These are phyloP conservation scores for Drosophila fulvimacula DNA, from an alignment of 2,888 invertebrate species.

Conservation along the genomic window DNA sequence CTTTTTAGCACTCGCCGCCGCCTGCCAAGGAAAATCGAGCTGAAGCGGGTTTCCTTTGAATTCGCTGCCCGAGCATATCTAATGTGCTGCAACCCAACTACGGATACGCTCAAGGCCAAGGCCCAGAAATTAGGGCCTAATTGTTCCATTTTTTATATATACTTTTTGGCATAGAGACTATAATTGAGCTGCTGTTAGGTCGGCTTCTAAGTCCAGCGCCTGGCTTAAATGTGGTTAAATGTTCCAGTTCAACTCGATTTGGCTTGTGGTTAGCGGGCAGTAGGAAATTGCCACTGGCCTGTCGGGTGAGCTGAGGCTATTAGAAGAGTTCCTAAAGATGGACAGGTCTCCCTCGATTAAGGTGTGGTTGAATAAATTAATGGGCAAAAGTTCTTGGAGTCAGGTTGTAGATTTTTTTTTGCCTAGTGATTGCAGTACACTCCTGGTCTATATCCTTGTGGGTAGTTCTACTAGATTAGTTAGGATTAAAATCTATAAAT, in stretches of 20 bases:
- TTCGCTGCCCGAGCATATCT: constrained; percentile 44
- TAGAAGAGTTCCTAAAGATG: neutral
- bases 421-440: neutral
- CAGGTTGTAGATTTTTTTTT: neutral
- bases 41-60: constrained; percentile 46
- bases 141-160: constrained; percentile 17
- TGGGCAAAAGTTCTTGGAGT: no score
- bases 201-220: constrained; percentile 2
- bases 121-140: constrained; percentile 22
- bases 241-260: neutral
- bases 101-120: constrained; percentile 30
- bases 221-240: constrained; percentile 6
- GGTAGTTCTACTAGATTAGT: no score
- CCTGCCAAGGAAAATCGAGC: constrained; percentile 15
- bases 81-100: constrained; percentile 31
- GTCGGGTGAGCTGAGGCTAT: neutral
- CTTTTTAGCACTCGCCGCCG: constrained; percentile 68
- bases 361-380: neutral
- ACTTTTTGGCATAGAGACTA: constrained; percentile 19
- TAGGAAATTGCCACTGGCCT: neutral
- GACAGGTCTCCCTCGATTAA: neutral
- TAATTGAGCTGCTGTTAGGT: constrained; percentile 18
- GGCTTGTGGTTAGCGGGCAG: constrained; percentile 1
- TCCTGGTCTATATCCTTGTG: neutral
- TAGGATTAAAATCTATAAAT: neutral